Evolutionary conservation across 2,888 invertebrate species (phyloP).

Genomic region (Cephonodes hylas): DNA sequence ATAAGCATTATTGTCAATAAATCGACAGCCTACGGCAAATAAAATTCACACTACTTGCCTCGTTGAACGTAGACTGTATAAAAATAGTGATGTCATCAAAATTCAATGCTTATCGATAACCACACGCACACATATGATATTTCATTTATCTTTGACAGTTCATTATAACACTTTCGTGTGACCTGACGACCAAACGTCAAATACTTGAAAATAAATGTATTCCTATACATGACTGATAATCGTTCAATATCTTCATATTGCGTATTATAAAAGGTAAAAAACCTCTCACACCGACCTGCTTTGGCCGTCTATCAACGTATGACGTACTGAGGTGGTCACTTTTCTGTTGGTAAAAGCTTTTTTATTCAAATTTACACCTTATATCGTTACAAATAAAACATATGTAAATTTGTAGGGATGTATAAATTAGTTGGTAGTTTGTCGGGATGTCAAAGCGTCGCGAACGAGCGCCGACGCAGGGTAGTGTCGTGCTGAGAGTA

Average conservation of each 20-base stretch:
- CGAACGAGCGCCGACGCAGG: constrained; percentile 79
- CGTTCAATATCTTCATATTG: constrained; percentile 76
- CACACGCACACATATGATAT: constrained; percentile 21
- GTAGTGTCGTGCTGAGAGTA: constrained; percentile 81
- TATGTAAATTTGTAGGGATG: constrained; percentile 21
- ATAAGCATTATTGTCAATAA: neutral
- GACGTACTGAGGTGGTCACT: constrained; percentile 54
- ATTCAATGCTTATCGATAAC: constrained; percentile 12
- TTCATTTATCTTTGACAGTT: constrained; percentile 49
- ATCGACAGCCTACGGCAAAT: neutral
- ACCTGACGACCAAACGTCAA: constrained; percentile 45
- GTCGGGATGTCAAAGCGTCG: constrained; percentile 81
- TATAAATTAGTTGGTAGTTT: constrained; percentile 39
- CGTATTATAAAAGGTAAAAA: constrained; percentile 62
- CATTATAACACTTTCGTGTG: constrained; percentile 50
- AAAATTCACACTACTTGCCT: neutral
- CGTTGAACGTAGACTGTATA: neutral
- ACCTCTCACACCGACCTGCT: constrained; percentile 61
- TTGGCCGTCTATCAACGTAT: constrained; percentile 76
- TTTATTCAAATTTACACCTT: constrained; percentile 31
- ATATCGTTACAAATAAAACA: constrained; percentile 27
- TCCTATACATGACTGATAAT: constrained; percentile 64
- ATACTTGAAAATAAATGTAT: constrained; percentile 48
- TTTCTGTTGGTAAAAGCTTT: constrained; percentile 22
- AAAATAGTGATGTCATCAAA: constrained; percentile 15